Evolutionary conservation across 2,797 vertebrate genomes (phyloP).

Genomic region (Garrulus glandarius): DNA sequence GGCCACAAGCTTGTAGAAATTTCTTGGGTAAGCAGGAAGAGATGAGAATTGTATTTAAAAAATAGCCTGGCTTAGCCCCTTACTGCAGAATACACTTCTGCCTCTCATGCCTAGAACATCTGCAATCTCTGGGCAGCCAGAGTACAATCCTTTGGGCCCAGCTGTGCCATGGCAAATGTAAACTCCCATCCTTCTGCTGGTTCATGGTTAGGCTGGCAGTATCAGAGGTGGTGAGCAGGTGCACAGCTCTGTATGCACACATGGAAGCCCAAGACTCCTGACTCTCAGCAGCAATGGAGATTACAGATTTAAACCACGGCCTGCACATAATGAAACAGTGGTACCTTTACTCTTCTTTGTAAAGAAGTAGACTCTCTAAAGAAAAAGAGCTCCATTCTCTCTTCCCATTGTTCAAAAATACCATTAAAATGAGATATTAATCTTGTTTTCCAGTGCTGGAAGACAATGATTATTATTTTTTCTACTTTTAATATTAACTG

Average conservation of each 20-base stretch:
- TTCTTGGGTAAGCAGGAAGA: neutral
- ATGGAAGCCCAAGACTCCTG: neutral
- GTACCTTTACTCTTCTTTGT: neutral
- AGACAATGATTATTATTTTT: neutral
- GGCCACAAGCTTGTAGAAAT: neutral
- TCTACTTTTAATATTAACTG: neutral
- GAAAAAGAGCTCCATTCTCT: neutral
- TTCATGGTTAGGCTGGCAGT: neutral
- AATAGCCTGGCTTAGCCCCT: neutral
- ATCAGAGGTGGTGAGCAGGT: neutral
- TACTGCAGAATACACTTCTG: neutral
- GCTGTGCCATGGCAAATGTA: fast-evolving
- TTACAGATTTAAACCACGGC: neutral
- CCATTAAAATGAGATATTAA: neutral
- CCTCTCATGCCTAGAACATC: neutral
- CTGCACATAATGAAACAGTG: fast-evolving
- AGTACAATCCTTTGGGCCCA: neutral
- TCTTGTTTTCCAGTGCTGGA: neutral
- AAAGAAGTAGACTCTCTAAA: neutral
- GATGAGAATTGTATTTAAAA: neutral
- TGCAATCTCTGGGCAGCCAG: neutral
- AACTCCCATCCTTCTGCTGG: neutral
- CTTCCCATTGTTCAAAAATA: neutral
- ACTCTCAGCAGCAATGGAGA: neutral
- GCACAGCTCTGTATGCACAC: neutral